Base-by-base conservation (phyloP, 2,888 invertebrate species). In the Leptinotarsa peninsularis region DNA sequence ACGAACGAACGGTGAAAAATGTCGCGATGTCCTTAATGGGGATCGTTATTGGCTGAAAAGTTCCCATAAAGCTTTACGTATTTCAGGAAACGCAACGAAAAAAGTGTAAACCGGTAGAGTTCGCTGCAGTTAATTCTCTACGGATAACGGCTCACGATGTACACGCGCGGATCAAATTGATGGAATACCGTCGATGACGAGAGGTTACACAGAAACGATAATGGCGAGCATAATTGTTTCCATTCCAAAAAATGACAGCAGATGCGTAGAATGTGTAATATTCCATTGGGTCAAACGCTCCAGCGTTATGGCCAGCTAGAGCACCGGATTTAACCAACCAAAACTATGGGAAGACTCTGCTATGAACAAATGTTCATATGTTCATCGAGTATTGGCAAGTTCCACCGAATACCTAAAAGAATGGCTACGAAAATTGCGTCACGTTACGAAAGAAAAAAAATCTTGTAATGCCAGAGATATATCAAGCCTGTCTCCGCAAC, bases 21-120 rank as follows among this genome's bases (percentile, higher is more conserved):
- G 69, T 63, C 18, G 58, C 56, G 43, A 58, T 67, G 73, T 52
- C 60, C 52, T 43, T 68, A 73, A 73, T 73, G 58, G 63, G 67
- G 52, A 49, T 50, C 68, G 67, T 68, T 73, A 67, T 49, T 21
- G 43, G 63, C 49, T 67, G 33, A 60, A 33, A 67, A 73, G 60
- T 56, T 54, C 73, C 67, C 56, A 73, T 73, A 73, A 73, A 73
- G 68, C 68, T 73, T 73, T 23, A 73, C 60, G 68, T 56, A 69
- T 78, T 76, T 76, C 74, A 76, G 74, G 76, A 72, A 78, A 76
- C 71, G 18, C 33, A 56, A 56, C 49, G 50, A 66, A 75, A 71
- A 72, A 77, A 68, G 27, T 52, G 63, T 18, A 67, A 66, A 67
- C 72, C 60, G 54, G 70, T 58, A 70, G 43, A 70, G 70, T 58